Conservation (phyloP, 1,140 invertebrate genomes). For the Drosophila paulistorum region DNA sequence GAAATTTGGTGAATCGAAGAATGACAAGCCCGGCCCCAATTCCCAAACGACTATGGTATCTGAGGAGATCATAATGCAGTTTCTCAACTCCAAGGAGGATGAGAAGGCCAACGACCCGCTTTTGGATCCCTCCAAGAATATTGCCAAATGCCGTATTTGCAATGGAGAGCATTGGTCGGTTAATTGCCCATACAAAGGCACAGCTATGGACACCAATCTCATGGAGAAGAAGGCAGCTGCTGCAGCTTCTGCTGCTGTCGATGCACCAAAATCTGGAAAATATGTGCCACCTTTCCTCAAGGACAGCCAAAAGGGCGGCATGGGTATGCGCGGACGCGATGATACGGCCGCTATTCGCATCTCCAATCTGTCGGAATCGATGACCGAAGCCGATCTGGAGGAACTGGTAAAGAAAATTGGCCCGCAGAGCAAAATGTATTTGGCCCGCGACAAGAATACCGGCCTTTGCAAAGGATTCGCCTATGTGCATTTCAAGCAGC, state of each 20-base stretch:
- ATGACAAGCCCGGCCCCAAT: conserved; percentile 97
- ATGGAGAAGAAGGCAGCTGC: conserved; percentile 82
- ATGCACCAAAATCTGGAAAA: conserved; percentile 85
- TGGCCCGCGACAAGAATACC: conserved; percentile 93
- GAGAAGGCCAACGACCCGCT: conserved; percentile 92
- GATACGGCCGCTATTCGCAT: conserved; percentile 96
- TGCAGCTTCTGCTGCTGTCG: conserved; percentile 70
- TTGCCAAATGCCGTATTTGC: conserved; percentile 97
- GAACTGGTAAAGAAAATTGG: conserved; percentile 92
- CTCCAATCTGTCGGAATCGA: conserved; percentile 98
- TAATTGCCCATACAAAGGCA: conserved; percentile 98
- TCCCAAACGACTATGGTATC: conserved; percentile 97
- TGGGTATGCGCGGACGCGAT: conserved; percentile 88
- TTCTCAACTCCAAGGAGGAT: conserved; percentile 93
- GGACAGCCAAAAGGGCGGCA: conserved; percentile 90
- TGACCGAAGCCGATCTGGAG: conserved; percentile 96
- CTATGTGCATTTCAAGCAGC: conserved; percentile 96
- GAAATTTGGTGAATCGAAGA: conserved; percentile 95
- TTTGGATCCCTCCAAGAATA: conserved; percentile 84
- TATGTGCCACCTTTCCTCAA: conserved; percentile 94
- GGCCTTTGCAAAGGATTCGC: conserved; percentile 96
- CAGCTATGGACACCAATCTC: conserved; percentile 87
- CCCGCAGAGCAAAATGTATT: conserved; percentile 89
- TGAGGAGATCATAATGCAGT: conserved; percentile 98
- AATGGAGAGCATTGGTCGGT: conserved; percentile 98